Percentiles rank a stretch among this genome's conserved stretches.
phyloP scores from a whole-genome alignment of 2,113 vertebrate species.

The Caracal caracal region DNA sequence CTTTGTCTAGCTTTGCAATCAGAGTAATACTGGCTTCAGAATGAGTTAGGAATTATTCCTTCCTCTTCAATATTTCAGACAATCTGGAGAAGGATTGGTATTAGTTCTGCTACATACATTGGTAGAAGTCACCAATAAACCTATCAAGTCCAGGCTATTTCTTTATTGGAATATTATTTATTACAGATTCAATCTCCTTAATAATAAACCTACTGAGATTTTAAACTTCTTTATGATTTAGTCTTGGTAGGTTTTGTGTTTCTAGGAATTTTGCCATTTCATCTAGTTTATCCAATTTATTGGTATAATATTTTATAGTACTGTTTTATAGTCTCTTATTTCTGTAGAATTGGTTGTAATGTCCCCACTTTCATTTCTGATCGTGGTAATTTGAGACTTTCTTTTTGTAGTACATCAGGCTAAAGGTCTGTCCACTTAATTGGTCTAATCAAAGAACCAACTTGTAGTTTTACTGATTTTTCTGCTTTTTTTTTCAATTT shows the following conservation, averaged over 20 bases:
- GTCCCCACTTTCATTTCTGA: background rate
- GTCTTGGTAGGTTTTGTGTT: background rate
- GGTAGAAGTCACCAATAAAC: background rate
- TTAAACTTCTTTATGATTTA: background rate
- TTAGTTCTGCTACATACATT: background rate
- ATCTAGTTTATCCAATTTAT: background rate
- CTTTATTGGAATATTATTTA: background rate
- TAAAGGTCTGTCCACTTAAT: background rate
- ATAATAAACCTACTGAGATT: background rate
- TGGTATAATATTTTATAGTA: background rate
- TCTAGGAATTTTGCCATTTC: background rate
- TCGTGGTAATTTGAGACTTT: background rate
- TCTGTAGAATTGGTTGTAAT: background rate
- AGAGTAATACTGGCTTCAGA: background rate
- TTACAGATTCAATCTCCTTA: background rate
- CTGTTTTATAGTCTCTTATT: background rate
- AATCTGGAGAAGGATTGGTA: background rate
- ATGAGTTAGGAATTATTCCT: background rate
- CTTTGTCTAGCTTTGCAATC: background rate
- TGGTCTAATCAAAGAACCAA: background rate
- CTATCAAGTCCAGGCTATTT: background rate
- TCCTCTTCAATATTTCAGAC: background rate
- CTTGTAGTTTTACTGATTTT: background rate
- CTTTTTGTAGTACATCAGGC: background rate
- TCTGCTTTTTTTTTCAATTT: background rate